Evolutionary conservation across 2,888 invertebrate species (phyloP).

Genomic region (Lepidonotus clava): DNA sequence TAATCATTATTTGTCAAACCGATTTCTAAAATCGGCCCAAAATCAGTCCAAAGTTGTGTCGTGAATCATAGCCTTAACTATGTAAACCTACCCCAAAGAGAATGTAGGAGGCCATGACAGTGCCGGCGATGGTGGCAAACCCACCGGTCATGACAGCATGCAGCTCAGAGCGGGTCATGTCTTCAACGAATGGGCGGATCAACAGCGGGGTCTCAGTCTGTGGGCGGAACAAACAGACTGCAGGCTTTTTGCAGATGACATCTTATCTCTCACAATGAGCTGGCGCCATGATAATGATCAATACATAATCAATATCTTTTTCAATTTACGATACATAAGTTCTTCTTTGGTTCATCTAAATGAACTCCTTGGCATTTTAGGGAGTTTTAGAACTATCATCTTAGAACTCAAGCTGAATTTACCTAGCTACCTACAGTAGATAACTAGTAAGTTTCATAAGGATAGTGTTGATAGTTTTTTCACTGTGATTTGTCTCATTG

Average conservation of each 20-base stretch:
- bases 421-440: background rate
- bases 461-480: too few relatives aligned
- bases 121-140: constrained; percentile 94
- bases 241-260: background rate
- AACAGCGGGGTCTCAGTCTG: constrained; percentile 94
- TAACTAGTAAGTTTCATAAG: too few relatives aligned
- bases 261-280: background rate
- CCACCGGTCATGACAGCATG: constrained; percentile 95
- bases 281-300: background rate
- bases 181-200: constrained; percentile 90
- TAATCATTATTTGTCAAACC: too few relatives aligned
- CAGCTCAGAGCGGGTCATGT: constrained; percentile 92
- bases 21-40: background rate
- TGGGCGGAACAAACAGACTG: background rate
- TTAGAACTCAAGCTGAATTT: background rate
- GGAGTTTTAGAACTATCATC: background rate
- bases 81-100: constrained; percentile 86
- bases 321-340: background rate
- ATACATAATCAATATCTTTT: background rate
- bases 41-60: background rate
- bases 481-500: too few relatives aligned
- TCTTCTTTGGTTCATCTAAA: background rate
- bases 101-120: constrained; percentile 93
- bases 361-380: background rate
- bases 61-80: background rate